Evolutionary conservation across 30 jellyfish, hydroid and myxozoan species (phyloP).

Genomic region (Rhopilema esculentum): DNA sequence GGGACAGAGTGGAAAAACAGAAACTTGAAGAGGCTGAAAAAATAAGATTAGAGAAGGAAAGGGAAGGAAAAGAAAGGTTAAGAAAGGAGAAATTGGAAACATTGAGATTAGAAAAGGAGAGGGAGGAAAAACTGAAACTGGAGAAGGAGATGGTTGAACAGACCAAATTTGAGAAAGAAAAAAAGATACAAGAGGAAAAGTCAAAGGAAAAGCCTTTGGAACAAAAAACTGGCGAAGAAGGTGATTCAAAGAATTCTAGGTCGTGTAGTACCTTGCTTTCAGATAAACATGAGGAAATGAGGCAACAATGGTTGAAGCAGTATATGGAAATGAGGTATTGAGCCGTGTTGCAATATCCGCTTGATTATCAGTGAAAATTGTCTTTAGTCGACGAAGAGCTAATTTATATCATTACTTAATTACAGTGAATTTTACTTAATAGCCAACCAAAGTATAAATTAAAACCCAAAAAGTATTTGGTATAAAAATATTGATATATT

Average conservation of each 20-base stretch:
- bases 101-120: constrained; percentile 30
- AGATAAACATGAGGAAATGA: constrained; percentile 32
- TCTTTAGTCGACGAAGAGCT: too few species aligned
- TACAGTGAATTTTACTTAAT: too few species aligned
- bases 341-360: too few species aligned
- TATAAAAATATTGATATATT: too few species aligned
- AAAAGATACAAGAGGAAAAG: not conserved
- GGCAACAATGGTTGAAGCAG: constrained; percentile 32
- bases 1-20: not conserved
- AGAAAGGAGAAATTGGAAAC: constrained; percentile 29
- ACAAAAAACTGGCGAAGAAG: constrained; percentile 9
- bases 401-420: too few species aligned
- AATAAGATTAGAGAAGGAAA: constrained; percentile 46
- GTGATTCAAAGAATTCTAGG: not conserved
- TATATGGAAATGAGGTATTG: not conserved
- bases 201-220: not conserved
- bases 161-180: not conserved
- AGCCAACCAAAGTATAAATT: too few species aligned
- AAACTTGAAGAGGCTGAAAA: constrained; percentile 26
- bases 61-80: constrained; percentile 14
- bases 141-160: constrained; percentile 6
- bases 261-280: not conserved
- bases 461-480: too few species aligned
- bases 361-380: too few species aligned
- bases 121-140: constrained; percentile 1